A percentile compares a stretch with the other conserved stretches of the same genome.
These are phyloP conservation scores for Artemisiospiza belli DNA, from an alignment of 2,113 vertebrate genomes.

Conservation along the genomic window DNA sequence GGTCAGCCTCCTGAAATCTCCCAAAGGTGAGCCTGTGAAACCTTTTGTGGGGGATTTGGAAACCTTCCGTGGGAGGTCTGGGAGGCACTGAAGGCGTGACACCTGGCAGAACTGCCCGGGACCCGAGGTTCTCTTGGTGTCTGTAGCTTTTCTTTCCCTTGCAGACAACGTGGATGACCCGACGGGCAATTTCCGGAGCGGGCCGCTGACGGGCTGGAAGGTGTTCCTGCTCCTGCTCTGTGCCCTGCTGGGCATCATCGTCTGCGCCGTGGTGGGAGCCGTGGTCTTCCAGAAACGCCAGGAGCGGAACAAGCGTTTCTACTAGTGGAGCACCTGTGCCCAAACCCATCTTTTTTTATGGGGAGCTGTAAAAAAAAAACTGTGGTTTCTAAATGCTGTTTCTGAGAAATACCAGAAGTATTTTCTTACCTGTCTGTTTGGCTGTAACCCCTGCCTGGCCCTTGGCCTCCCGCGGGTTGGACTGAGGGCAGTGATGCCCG, in stretches of 20 bases:
- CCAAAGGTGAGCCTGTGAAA: conserved; percentile 83
- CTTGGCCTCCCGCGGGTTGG: background rate
- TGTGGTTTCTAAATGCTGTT: conserved; percentile 79
- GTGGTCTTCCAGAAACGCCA: conserved; percentile 99
- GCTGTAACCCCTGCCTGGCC: conserved; percentile 17
- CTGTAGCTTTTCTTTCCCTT: background rate
- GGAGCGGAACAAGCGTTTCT: conserved; percentile 97
- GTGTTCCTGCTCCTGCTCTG: conserved; percentile 95
- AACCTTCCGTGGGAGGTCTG: rapidly evolving
- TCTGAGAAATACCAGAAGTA: conserved; percentile 79
- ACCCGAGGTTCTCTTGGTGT: rapidly evolving
- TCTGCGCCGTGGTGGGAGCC: conserved; percentile 93
- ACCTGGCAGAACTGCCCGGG: rapidly evolving
- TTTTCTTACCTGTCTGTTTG: conserved; percentile 78
- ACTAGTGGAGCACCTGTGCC: conserved; percentile 71
- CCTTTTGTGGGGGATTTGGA: background rate
- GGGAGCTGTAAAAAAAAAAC: conserved; percentile 72
- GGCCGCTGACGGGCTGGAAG: conserved; percentile 94
- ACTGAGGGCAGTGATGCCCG: background rate
- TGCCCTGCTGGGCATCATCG: conserved; percentile 91
- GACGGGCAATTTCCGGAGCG: conserved; percentile 92
- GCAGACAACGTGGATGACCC: conserved; percentile 96
- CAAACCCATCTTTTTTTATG: conserved; percentile 63
- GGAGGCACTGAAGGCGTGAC: rapidly evolving
- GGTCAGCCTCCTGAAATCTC: conserved; percentile 93